phyloP scores from a whole-genome alignment of 2,888 invertebrate species.

The Drosophila multiciliata region DNA sequence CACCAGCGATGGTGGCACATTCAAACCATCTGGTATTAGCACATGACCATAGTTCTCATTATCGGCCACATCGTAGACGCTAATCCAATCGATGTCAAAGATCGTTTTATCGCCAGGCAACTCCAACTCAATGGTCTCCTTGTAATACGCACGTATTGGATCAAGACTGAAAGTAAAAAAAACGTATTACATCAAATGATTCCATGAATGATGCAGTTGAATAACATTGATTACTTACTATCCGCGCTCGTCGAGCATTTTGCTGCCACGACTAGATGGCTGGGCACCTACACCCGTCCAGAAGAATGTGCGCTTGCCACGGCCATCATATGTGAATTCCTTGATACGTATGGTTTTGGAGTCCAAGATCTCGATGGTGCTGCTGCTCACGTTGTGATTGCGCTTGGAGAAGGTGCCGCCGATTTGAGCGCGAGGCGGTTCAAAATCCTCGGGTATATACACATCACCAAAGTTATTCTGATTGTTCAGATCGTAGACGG shows the following conservation, averaged over 20 bases:
- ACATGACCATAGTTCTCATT: slow-evolving; percentile 90
- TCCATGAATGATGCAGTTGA: neutral
- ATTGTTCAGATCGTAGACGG: slow-evolving; percentile 93
- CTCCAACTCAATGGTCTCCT: slow-evolving; percentile 90
- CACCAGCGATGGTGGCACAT: slow-evolving; percentile 94
- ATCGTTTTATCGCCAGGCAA: slow-evolving; percentile 93
- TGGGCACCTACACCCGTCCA: slow-evolving; percentile 96
- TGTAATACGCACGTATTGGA: slow-evolving; percentile 89
- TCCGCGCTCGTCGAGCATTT: slow-evolving; percentile 95
- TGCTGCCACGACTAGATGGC: slow-evolving; percentile 91
- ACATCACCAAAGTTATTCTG: slow-evolving; percentile 96
- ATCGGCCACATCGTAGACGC: slow-evolving; percentile 90
- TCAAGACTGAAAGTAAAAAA: slow-evolving; percentile 88
- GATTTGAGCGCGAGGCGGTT: slow-evolving; percentile 91
- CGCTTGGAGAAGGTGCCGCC: slow-evolving; percentile 87
- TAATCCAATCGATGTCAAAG: slow-evolving; percentile 93
- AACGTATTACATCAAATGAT: neutral
- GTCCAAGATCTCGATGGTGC: slow-evolving; percentile 90
- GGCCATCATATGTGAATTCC: slow-evolving; percentile 91
- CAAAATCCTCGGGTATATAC: slow-evolving; percentile 95
- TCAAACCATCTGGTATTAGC: slow-evolving; percentile 91
- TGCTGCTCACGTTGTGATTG: slow-evolving; percentile 89
- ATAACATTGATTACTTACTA: slow-evolving; percentile 89
- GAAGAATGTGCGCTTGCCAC: slow-evolving; percentile 91
- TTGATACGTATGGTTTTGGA: slow-evolving; percentile 92